Conservation (phyloP, 2,888 invertebrate species). For the Adineta ricciae region DNA sequence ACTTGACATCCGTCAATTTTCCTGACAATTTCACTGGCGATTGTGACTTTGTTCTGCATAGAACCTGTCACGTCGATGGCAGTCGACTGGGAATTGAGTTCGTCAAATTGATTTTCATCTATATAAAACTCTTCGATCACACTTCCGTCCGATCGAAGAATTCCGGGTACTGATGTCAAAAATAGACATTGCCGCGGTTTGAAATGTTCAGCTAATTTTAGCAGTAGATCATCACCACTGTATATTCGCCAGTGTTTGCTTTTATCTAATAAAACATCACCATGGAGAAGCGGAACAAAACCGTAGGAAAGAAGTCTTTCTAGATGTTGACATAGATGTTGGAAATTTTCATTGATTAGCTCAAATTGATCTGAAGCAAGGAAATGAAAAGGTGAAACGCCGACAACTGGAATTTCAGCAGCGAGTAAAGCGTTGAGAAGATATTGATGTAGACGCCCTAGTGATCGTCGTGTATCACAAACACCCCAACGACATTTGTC, state of each 20-base stretch:
- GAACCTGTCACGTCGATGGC: background rate
- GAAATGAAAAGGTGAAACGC: slow-evolving; percentile 7
- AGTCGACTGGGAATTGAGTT: background rate
- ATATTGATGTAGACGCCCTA: background rate
- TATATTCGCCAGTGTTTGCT: background rate
- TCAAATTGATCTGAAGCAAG: background rate
- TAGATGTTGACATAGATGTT: background rate
- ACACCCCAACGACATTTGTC: background rate
- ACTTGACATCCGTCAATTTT: background rate
- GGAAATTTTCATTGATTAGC: background rate
- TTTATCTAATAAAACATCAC: slow-evolving; percentile 10
- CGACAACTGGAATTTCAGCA: background rate
- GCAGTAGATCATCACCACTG: background rate
- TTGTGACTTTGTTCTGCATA: background rate
- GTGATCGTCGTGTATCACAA: slow-evolving; percentile 9
- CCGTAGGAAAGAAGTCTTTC: background rate
- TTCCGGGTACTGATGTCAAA: slow-evolving; percentile 1
- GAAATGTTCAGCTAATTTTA: background rate
- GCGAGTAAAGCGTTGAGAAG: background rate
- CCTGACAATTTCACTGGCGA: background rate
- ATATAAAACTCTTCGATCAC: background rate
- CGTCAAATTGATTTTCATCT: background rate
- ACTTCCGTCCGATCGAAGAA: background rate
- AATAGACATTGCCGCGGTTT: slow-evolving; percentile 7
- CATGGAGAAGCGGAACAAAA: background rate